phyloP scores from a whole-genome alignment of 2,888 invertebrate genomes.

The Lithosia quadra region DNA sequence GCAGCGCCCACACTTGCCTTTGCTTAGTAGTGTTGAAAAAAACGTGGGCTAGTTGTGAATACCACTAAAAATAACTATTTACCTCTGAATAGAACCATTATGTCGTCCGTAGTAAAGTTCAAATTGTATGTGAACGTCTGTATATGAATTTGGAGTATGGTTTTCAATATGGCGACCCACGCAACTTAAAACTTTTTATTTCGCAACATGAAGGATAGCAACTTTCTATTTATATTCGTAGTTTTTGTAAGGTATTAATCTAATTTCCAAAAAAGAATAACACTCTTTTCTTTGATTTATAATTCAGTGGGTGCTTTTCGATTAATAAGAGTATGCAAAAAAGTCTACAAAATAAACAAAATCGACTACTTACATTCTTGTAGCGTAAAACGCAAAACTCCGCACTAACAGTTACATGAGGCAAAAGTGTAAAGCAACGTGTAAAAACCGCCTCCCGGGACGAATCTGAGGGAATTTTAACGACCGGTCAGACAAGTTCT shows the following conservation, averaged over 20 bases:
- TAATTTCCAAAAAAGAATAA: background rate
- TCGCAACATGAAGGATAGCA: constrained; percentile 72
- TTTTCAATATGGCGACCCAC: constrained; percentile 68
- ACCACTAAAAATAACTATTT: constrained; percentile 49
- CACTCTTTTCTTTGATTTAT: background rate
- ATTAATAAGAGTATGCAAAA: background rate
- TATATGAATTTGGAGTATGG: constrained; percentile 36
- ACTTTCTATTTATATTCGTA: constrained; percentile 63
- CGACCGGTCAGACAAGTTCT: constrained; percentile 73
- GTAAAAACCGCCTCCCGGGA: constrained; percentile 63
- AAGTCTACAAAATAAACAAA: background rate
- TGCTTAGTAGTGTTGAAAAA: constrained; percentile 65
- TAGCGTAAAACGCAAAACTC: constrained; percentile 28
- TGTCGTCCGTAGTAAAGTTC: constrained; percentile 49
- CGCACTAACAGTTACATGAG: constrained; percentile 41
- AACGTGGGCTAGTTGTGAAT: constrained; percentile 75
- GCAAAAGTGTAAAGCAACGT: constrained; percentile 59
- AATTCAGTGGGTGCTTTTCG: background rate
- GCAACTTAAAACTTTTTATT: constrained; percentile 71
- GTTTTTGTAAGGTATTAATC: background rate
- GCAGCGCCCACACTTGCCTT: constrained; percentile 72
- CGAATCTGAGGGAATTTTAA: constrained; percentile 77
- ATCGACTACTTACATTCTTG: constrained; percentile 12
- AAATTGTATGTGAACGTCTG: constrained; percentile 21
- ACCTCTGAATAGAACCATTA: constrained; percentile 46